These are phyloP conservation scores for Ceriagrion tenellum DNA, from an alignment of 2,888 invertebrate genomes.

Conservation along the genomic window DNA sequence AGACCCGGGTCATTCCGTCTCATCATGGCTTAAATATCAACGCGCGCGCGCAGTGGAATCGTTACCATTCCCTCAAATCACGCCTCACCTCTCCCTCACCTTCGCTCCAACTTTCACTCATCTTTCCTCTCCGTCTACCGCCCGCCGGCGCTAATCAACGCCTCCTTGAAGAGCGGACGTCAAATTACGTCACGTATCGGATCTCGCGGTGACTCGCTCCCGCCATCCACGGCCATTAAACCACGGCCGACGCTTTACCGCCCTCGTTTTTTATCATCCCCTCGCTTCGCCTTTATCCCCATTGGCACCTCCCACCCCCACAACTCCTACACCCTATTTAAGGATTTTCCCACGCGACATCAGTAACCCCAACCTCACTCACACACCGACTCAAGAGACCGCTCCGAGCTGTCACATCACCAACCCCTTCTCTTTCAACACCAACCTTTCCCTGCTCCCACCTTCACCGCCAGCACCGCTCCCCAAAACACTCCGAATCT, in stretches of 20 bases:
- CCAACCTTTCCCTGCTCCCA: neutral
- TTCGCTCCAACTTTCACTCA: too few species aligned
- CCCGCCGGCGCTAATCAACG: neutral
- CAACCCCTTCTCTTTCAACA: neutral
- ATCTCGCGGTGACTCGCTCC: neutral
- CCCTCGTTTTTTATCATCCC: neutral
- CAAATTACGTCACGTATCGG: neutral
- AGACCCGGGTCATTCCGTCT: neutral
- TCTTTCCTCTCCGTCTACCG: neutral
- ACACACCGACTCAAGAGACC: neutral
- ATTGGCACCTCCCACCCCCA: neutral
- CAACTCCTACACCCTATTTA: neutral
- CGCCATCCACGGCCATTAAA: neutral
- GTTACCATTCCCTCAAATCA: neutral
- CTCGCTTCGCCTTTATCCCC: neutral
- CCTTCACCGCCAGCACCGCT: neutral
- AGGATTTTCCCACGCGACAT: neutral
- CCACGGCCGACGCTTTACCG: neutral
- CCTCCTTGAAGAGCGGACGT: neutral
- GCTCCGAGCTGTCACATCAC: neutral
- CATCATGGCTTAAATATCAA: neutral
- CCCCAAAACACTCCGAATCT: too few species aligned
- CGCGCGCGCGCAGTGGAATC: neutral
- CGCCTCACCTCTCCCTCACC: neutral
- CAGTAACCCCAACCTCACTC: neutral